Evolutionary conservation across 1,140 invertebrate species (phyloP).

Genomic region (Philotrypesis tridentata): DNA sequence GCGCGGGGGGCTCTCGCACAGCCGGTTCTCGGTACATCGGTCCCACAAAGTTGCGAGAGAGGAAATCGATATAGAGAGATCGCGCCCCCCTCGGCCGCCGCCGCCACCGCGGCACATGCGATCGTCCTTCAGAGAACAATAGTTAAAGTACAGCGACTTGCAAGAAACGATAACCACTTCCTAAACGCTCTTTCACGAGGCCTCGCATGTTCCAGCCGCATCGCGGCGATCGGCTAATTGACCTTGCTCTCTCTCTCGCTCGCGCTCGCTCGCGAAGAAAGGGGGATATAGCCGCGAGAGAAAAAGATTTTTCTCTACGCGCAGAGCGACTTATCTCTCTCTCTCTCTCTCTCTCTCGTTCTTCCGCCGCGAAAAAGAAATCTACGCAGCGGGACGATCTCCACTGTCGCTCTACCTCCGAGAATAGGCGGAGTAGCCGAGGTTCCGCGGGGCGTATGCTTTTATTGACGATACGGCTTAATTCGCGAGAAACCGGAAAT

Average conservation of each 20-base stretch:
- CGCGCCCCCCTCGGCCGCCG: no score
- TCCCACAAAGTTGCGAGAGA: no score
- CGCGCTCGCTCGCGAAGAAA: not conserved
- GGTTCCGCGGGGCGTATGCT: not conserved
- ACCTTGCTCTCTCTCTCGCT: no score
- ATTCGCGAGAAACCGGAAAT: conserved; percentile 45
- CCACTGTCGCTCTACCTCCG: not conserved
- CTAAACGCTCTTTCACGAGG: conserved; percentile 33
- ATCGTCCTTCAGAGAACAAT: conserved; percentile 33
- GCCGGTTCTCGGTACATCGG: no score
- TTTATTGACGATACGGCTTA: conserved; percentile 44
- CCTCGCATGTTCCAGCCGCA: conserved; percentile 27
- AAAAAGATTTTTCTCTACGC: conserved; percentile 23
- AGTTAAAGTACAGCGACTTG: not conserved
- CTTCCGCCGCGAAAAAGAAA: not conserved
- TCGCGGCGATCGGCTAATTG: conserved; percentile 24
- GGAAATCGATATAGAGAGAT: no score
- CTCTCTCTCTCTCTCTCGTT: not conserved
- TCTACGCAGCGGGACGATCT: not conserved
- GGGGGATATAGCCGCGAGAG: not conserved
- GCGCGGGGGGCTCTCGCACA: no score
- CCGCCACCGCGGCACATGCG: not conserved
- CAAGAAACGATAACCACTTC: conserved; percentile 37
- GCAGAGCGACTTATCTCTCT: no score
- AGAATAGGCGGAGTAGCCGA: not conserved